phyloP scores from a whole-genome alignment of 2,888 invertebrate genomes.

The Ochropleura plecta region DNA sequence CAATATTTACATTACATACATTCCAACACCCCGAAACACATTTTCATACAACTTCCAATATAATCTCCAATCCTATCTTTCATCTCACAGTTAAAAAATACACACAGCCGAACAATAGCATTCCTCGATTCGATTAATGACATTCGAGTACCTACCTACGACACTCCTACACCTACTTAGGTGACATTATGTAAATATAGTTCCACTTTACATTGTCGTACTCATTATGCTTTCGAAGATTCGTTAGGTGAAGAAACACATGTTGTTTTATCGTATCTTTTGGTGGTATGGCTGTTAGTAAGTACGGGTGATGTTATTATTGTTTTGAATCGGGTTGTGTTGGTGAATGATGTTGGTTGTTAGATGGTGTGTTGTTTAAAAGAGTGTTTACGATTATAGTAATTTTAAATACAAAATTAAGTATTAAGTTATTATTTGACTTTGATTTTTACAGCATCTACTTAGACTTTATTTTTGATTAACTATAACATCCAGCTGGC shows the following conservation, averaged over 20 bases:
- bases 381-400: background rate
- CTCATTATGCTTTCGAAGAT: constrained; percentile 89
- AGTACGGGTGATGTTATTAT: constrained; percentile 64
- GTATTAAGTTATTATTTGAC: background rate
- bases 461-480: no score
- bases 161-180: constrained; percentile 89
- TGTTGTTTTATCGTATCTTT: constrained; percentile 88
- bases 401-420: background rate
- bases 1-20: constrained; percentile 31
- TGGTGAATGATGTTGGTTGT: background rate
- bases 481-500: no score
- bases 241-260: constrained; percentile 91
- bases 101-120: constrained; percentile 85
- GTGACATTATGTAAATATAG: constrained; percentile 90
- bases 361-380: background rate
- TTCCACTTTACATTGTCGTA: constrained; percentile 89
- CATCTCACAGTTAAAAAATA: constrained; percentile 84
- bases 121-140: constrained; percentile 89
- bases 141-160: constrained; percentile 75
- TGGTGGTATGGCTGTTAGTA: constrained; percentile 71
- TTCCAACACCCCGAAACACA: constrained; percentile 36
- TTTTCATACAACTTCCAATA: constrained; percentile 63
- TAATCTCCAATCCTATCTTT: constrained; percentile 75
- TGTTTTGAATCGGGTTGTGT: background rate
- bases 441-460: background rate